Base-by-base conservation (phyloP, 2,797 vertebrate species). In the Syndactyla subalaris region DNA sequence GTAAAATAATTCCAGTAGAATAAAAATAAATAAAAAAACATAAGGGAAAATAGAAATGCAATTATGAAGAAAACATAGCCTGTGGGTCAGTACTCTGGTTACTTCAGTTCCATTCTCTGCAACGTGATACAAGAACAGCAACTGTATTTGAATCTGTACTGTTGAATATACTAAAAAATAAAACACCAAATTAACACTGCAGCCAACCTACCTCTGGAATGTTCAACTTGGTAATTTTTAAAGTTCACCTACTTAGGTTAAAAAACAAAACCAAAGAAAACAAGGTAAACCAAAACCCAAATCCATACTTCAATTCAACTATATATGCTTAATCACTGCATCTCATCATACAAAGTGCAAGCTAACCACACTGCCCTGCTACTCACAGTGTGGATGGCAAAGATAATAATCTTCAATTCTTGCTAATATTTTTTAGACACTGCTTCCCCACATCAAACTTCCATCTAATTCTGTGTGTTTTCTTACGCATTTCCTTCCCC, bases 341-440 rank as follows among this genome's bases (percentile, higher is more conserved):
- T 61, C 34, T 67, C 45, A 73, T 3, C 1, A 0, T 14, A 59
- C 3, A 16, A 82, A 57, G 22, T 45, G 17, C 41, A 70, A 76
- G 41, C 38, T n/a, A 91, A 79, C 34, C 80, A 67, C 32, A 20
- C 45, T 0, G 0, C 32, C 79, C 9, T 1, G 2, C 26, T 38
- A 82, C 41, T 10, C 6, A 5, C 14, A 67, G 29, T 0, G 0
- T 13, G 34, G 80, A 61, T 0, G 4, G 29, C 61, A 76, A 41
- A 71, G 45, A 45, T 58, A 89, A 72, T 6, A 79, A 45, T 16
- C 41, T 85, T 24, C 45, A 49, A 9, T 22, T 26, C 5, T 41
- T 38, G 49, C 22, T 49, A 63, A 27, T 27, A 71, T 46, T 49
- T 89, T 29, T 68, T 57, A 85, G 49, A 88, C 79, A 71, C 39